Conservation (phyloP, 2,797 vertebrate species). For the Chanos chanos region DNA sequence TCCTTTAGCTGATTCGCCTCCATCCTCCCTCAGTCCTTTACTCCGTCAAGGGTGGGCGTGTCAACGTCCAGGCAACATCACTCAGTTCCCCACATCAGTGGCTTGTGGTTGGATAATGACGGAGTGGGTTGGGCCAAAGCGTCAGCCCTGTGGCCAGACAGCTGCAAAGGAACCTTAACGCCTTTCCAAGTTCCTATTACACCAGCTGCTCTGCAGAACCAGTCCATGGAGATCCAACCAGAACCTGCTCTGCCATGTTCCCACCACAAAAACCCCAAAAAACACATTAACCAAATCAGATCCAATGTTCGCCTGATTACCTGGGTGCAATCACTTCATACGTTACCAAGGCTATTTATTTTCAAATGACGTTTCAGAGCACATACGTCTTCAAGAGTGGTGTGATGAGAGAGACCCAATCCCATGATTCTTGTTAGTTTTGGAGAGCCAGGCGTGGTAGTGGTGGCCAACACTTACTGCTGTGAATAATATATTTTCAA, state of each 20-base stretch:
- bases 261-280: constrained; percentile 33
- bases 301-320: constrained; percentile 41
- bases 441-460: constrained; percentile 7
- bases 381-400: constrained; percentile 12
- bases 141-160: constrained; percentile 49
- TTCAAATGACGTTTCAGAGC: constrained; percentile 29
- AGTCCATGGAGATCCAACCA: constrained; percentile 28
- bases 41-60: constrained; percentile 32
- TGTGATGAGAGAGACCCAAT: constrained; percentile 30
- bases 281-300: constrained; percentile 44
- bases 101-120: constrained; percentile 38
- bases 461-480: constrained; percentile 25
- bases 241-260: constrained; percentile 30
- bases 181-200: constrained; percentile 18
- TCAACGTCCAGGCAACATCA: constrained; percentile 27
- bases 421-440: constrained; percentile 26
- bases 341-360: constrained; percentile 33
- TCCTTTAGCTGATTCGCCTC: constrained; percentile 14
- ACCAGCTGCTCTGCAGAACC: constrained; percentile 27
- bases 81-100: constrained; percentile 34
- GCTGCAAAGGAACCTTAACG: constrained; percentile 58
- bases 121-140: constrained; percentile 9
- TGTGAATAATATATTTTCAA: constrained; percentile 44
- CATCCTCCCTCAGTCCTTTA: constrained; percentile 45
- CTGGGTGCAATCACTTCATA: constrained; percentile 42